A percentile compares a stretch with the other conserved stretches of the same genome.
These are phyloP conservation scores for Elaphurus davidianus DNA, from an alignment of 2,113 vertebrate species.

Conservation along the genomic window DNA sequence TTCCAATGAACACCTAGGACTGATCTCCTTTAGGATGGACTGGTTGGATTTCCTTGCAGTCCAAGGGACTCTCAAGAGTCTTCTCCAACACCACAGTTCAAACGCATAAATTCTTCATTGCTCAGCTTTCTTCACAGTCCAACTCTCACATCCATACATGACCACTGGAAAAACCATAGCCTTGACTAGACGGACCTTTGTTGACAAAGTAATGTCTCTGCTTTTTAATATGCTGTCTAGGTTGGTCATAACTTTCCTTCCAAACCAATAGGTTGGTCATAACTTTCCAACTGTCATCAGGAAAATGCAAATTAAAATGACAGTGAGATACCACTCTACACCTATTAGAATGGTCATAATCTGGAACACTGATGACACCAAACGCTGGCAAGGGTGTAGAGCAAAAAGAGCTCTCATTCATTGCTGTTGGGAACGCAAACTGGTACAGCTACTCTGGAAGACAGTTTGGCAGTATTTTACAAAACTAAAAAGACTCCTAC, in stretches of 20 bases:
- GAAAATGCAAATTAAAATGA: not conserved
- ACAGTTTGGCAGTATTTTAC: not conserved
- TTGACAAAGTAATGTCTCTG: not conserved
- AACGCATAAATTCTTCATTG: not conserved
- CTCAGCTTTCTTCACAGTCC: not conserved
- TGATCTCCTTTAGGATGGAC: not conserved
- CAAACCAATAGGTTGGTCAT: not conserved
- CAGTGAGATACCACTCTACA: not conserved
- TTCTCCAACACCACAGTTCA: not conserved
- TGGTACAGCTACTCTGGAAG: not conserved
- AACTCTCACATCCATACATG: not conserved
- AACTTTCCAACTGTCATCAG: not conserved
- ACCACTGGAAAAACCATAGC: not conserved
- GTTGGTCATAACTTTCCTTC: not conserved
- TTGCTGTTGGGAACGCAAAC: not conserved
- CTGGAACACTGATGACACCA: not conserved
- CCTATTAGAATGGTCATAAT: not conserved
- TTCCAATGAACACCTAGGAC: not conserved
- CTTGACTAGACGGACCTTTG: not conserved
- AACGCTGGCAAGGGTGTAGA: not conserved
- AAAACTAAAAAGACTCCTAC: not conserved
- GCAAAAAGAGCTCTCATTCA: not conserved
- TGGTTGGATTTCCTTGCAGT: not conserved
- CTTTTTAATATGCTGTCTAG: not conserved
- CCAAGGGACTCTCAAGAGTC: not conserved